These are phyloP conservation scores for Lasioglossum albipes DNA, from an alignment of 1,140 invertebrate species.

Conservation along the genomic window DNA sequence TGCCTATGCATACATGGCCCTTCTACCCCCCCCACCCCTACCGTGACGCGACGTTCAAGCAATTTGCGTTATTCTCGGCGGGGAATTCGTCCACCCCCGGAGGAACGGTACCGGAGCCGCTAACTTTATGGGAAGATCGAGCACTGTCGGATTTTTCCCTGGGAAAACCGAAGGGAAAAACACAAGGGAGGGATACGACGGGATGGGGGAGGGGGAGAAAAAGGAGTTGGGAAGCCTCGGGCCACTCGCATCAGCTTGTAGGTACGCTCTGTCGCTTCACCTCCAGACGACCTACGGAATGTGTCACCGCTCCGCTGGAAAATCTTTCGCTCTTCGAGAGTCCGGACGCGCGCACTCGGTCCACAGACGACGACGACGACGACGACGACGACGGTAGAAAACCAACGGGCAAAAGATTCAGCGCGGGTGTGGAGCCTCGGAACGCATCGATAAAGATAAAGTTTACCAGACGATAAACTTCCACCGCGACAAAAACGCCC, in stretches of 20 bases:
- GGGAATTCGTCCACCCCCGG: slow-evolving; percentile 7
- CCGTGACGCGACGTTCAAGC: not conserved
- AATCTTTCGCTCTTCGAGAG: slow-evolving; percentile 45
- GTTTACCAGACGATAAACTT: slow-evolving; percentile 54
- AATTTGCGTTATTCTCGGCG: slow-evolving; percentile 19
- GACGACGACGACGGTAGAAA: no score
- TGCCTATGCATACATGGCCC: not conserved
- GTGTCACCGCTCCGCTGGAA: slow-evolving; percentile 29
- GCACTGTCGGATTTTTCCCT: slow-evolving; percentile 25
- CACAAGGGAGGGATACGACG: not conserved
- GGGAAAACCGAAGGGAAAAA: not conserved
- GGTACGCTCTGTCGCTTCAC: slow-evolving; percentile 30
- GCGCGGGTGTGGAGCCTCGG: not conserved
- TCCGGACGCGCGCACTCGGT: not conserved
- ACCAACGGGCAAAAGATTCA: not conserved
- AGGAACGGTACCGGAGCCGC: not conserved
- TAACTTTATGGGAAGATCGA: slow-evolving; percentile 43
- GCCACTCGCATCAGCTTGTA: not conserved
- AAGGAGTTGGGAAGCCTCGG: no score
- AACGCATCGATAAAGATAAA: slow-evolving; percentile 55
- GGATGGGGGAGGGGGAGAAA: no score
- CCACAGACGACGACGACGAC: no score
- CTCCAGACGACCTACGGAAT: slow-evolving; percentile 41
- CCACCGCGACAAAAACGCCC: slow-evolving; percentile 50
- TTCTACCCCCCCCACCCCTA: no score